phyloP scores from a whole-genome alignment of 2,113 vertebrate species.

The Bos indicus region DNA sequence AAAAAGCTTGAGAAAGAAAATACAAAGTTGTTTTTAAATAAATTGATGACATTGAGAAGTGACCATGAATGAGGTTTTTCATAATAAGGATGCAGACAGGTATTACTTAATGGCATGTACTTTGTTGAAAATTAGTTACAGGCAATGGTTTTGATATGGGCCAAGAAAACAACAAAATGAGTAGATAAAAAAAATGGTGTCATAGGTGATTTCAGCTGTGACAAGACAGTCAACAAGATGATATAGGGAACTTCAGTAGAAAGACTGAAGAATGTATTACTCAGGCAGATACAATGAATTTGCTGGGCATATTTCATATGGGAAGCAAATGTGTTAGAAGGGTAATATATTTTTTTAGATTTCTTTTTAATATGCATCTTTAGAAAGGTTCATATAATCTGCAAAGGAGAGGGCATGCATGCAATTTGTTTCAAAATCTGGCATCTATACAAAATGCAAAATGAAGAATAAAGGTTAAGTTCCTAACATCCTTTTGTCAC shows the following conservation, averaged over 20 bases:
- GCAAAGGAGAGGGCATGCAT: neutral
- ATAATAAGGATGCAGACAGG: neutral
- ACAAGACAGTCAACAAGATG: neutral
- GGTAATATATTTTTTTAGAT: neutral
- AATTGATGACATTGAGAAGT: neutral
- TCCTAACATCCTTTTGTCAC: neutral
- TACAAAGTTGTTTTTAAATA: neutral
- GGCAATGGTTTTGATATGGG: neutral
- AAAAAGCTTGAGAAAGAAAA: neutral
- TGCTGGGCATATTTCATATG: neutral
- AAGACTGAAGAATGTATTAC: neutral
- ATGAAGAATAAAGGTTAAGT: neutral
- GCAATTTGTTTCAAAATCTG: neutral
- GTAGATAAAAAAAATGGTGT: neutral
- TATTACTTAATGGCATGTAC: neutral
- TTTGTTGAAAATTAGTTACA: neutral
- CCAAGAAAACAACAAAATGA: neutral
- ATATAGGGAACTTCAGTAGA: neutral
- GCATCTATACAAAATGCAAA: neutral
- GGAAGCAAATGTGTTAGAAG: slow-evolving; percentile 4
- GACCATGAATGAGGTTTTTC: neutral
- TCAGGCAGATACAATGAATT: neutral
- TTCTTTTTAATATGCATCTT: slow-evolving; percentile 8
- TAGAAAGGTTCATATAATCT: neutral
- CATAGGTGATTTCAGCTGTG: neutral